A percentile compares a stretch with the other conserved stretches of the same genome.
Evolutionary conservation across 2,888 invertebrate genomes (phyloP).

Genomic region (Pachliopta kotzebuea): DNA sequence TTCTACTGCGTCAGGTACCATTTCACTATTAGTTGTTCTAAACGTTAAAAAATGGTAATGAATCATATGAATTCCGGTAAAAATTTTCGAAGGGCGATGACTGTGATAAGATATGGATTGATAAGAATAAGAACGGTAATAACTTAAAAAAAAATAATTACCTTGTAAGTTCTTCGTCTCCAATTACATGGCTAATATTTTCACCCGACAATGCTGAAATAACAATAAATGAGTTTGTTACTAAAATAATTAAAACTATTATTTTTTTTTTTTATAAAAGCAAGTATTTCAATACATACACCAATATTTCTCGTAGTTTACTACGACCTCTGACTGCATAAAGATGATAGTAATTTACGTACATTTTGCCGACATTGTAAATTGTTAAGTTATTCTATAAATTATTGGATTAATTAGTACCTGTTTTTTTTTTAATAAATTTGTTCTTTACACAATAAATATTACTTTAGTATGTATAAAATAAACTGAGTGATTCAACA

Average conservation of each 20-base stretch:
- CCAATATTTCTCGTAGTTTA: no score
- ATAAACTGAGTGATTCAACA: neutral
- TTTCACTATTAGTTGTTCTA: conserved; percentile 44
- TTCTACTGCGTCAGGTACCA: conserved; percentile 54
- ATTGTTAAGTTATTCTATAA: no score
- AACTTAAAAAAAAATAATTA: conserved; percentile 33
- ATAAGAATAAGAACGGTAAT: neutral
- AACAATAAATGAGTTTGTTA: neutral
- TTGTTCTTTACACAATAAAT: neutral
- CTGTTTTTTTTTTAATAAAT: neutral
- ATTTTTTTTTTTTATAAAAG: no score
- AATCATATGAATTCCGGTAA: no score
- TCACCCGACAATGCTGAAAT: conserved; percentile 57
- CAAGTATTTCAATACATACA: no score
- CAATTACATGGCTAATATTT: conserved; percentile 53
- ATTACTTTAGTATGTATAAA: no score
- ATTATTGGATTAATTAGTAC: no score
- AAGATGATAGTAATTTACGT: no score
- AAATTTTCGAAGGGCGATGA: no score
- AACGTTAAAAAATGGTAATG: conserved; percentile 4
- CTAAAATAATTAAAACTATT: no score
- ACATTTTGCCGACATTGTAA: no score
- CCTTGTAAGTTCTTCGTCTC: conserved; percentile 52
- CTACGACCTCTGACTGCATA: no score
- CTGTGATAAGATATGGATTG: neutral